phyloP scores from a whole-genome alignment of 2,888 invertebrate species.

The Eutolmus rufibarbis region DNA sequence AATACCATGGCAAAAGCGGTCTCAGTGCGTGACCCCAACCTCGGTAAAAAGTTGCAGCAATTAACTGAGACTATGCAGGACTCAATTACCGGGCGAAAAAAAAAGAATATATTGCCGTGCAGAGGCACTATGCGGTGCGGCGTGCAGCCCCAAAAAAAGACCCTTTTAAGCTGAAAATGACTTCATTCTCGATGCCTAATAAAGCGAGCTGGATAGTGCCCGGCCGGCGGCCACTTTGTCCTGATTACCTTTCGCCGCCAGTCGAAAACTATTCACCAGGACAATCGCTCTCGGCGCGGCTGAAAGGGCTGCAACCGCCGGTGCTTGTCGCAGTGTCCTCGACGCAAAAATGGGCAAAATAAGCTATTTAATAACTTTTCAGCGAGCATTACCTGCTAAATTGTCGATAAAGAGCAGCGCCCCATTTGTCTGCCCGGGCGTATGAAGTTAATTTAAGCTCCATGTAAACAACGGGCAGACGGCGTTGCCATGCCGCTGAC shows the following conservation, averaged over 20 bases:
- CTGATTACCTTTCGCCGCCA: not conserved
- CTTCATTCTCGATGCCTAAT: not conserved
- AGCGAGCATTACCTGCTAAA: constrained; percentile 19
- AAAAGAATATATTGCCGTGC: not conserved
- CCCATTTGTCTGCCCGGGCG: constrained; percentile 6
- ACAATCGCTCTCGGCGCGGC: not conserved
- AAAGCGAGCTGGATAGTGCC: not conserved
- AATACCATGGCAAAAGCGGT: not conserved
- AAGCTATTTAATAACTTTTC: constrained; percentile 20
- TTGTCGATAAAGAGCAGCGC: not conserved
- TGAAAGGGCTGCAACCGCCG: not conserved
- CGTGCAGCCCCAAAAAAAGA: not conserved
- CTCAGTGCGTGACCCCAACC: not conserved
- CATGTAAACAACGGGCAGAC: not conserved
- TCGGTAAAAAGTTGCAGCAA: not conserved
- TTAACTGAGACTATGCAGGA: not conserved
- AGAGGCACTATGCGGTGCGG: not conserved
- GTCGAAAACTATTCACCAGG: not conserved
- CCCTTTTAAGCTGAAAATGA: not conserved
- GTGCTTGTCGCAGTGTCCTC: constrained; percentile 8
- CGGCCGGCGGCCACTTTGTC: not conserved
- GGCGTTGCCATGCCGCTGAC: not conserved
- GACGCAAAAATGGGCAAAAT: not conserved
- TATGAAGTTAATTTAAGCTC: constrained; percentile 1
- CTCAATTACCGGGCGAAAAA: not conserved